Base-by-base conservation (phyloP, 2,888 invertebrate species). In the Scaptomyza flava region DNA sequence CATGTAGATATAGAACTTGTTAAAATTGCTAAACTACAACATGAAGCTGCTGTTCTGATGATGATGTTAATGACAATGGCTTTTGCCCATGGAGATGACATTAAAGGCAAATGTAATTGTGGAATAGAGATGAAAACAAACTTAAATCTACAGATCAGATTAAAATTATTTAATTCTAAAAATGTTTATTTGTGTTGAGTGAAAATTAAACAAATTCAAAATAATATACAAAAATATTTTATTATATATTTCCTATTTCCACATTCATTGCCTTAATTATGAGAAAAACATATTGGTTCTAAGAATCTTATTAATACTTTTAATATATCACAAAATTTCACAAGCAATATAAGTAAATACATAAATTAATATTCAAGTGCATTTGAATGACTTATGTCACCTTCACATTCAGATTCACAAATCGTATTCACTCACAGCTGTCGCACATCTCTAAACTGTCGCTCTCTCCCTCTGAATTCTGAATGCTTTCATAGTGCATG, bases 361-460 rank as follows among this genome's bases (percentile, higher is more conserved):
- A 17, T 46, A 27, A 46, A 31, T 47, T 31, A 31, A 47, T 8
- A 9, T 30, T 52, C 12, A 30, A 65, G 36, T 38, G 36, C 4
- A 42, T 41, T 42, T 17, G 36, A 36, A 50, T 58, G 38, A 56
- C 41, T 57, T 45, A 17, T 57, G 65, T 14, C 30, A 51, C 66
- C 45, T 38, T 57, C 17, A 20, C 17, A 36, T 38, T 38, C 8
- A 14, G 14, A 38, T 38, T 14, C 14, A 17, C 43, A 50, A 73
- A 62, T 73, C 70, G 41, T 58, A 64, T 64, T 53, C 17, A 42
- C 14, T 56, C 68, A 47, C 12, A 56, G 50, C 17, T 46, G 46
- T 52, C 27, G 72, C 62, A 43, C 73, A 74, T 74, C 73, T 67
- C 73, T 76, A 56, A 58, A 53, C 36, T 30, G 42, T 38, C 68